phyloP scores from a whole-genome alignment of 2,888 invertebrate species.

The Magallana nippona region DNA sequence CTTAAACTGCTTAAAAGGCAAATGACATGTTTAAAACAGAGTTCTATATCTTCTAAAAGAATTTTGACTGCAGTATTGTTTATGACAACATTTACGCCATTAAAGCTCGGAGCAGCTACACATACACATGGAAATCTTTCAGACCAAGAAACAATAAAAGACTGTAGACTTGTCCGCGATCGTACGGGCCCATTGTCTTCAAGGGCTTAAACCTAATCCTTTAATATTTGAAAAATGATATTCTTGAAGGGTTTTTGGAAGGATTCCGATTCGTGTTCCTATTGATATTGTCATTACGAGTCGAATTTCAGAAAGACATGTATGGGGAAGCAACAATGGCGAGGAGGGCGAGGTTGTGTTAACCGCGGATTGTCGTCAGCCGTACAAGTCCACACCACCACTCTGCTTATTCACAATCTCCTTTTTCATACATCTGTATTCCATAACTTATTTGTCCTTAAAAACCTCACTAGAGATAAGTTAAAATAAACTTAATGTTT shows the following conservation, averaged over 20 bases:
- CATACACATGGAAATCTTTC: background rate
- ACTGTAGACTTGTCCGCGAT: background rate
- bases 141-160: background rate
- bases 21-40: background rate
- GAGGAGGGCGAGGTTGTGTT: background rate
- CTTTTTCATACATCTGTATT: background rate
- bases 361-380: background rate
- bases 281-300: background rate
- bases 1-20: background rate
- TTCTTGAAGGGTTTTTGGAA: constrained; percentile 32
- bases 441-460: background rate
- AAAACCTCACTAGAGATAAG: background rate
- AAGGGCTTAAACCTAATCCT: constrained; percentile 1
- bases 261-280: background rate
- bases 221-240: constrained; percentile 33
- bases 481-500: background rate
- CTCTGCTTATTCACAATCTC: background rate
- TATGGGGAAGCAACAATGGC: background rate
- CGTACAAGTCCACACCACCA: background rate
- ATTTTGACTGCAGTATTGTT: background rate
- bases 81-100: background rate
- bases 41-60: background rate
- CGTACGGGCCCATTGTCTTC: constrained; percentile 1
- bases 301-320: background rate
- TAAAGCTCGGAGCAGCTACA: background rate